Evolutionary conservation across 2,888 invertebrate genomes (phyloP), one percentile per base, ranked within the genome.

Genomic region (Eucriotettix oculatus): DNA sequence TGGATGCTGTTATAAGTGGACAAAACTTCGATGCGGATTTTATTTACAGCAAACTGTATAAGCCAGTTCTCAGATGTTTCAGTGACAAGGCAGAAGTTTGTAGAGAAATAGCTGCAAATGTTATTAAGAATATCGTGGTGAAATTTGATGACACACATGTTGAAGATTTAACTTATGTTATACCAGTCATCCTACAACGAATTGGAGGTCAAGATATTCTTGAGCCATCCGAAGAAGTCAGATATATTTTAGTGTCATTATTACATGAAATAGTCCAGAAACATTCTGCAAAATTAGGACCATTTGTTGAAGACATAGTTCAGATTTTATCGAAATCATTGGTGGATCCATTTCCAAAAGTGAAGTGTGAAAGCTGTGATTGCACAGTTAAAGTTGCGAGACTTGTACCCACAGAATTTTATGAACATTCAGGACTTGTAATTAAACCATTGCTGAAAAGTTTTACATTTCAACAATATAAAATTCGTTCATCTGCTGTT

Each of bases 391-490:
- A 79, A 58, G 67, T 92, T 53, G 82, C 88, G 0, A 77, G 76
- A 61, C 75, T 79, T 5, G 68, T 86, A 10, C 83, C 86, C 0
- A 75, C 76, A 62, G 80, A 86, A 68, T 89, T 95, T 71, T 87
- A 89, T 68, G 76, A 82, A 63, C 84, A 84, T 66, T 85, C 87
- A 0, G 88, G 90, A 67, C 78, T 74, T 52, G 77, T 91, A 64
- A 79, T 89, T 0, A 83, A 85, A 66, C 87, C 92, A 0, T 76
- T 93, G 1, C 71, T 90, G 53, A 74, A 76, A 7, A 85, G 86
- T 69, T 80, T 90, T 67, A 76, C 80, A 42, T 93, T 95, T 72
- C 91, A 91, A 68, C 90, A 93, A 72, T 89, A 84, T 61, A 84
- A 82, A 73, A 86, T 91, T 53, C 77, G 95, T 61, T 80, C 86